Base-by-base conservation (phyloP, 2,888 invertebrate species). In the Leucophenga maculata region DNA sequence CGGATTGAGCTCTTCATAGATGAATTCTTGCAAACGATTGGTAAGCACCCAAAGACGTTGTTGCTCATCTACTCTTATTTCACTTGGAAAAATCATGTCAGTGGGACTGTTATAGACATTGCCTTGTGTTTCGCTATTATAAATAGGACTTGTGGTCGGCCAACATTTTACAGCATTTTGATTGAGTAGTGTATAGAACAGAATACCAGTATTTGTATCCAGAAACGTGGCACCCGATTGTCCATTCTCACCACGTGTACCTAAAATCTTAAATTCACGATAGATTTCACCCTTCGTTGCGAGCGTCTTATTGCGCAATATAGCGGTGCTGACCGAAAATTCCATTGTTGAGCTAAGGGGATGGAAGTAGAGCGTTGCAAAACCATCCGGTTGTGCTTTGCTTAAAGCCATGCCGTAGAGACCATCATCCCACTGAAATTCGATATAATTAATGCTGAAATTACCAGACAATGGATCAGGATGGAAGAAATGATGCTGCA, bases 161-260 rank as follows among this genome's bases (percentile, higher is more conserved):
- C 94, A 95, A 79, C 94, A 95, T 0, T 93, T 94, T 0, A 95
- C 92, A 0, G 94, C 93, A 82, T 94, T 94, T 18, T 93, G 85
- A 81, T 94, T 94, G 0, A 94, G 91, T 67, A 94, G 85, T 0
- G 94, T 92, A 84, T 94, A 95, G 86, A 94, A 94, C 0, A 95
- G 86, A 0, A 94, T 93, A 0, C 93, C 93, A 0, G 93, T 92
- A 73, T 91, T 90, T 22, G 91, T 91, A 74, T 94, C 94, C 1
- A 94, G 84, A 79, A 94, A 94, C 0, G 93, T 92, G 0, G 91
- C 93, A 70, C 93, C 93, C 1, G 94, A 93, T 83, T 95, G 94
- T 0, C 92, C 92, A 75, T 93, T 93, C 0, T 91, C 90, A 0
- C 94, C 94, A 70, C 94, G 90, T 66, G 91, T 91, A 0, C 94